phyloP scores from a whole-genome alignment of 1,140 invertebrate species.

The Macrotrachela quadricornifera region DNA sequence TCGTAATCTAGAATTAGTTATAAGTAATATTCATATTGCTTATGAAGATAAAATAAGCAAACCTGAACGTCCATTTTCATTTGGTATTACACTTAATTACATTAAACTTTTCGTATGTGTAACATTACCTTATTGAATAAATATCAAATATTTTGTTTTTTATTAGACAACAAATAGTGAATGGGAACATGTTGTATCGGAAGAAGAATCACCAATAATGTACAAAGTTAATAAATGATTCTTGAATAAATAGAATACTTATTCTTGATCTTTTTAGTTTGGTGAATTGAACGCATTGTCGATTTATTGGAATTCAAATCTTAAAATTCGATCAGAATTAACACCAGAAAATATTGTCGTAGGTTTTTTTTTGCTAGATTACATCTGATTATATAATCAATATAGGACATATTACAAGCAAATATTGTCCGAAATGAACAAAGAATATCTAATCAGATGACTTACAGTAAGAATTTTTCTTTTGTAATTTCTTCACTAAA shows the following conservation, averaged over 20 bases:
- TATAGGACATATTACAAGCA: no score
- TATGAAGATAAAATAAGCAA: constrained; percentile 72
- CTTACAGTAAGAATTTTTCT: not conserved
- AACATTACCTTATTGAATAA: no score
- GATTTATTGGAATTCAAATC: constrained; percentile 65
- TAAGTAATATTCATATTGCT: constrained; percentile 74
- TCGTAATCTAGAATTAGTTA: constrained; percentile 84
- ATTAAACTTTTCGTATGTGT: not conserved
- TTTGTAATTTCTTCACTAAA: not conserved
- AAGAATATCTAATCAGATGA: not conserved
- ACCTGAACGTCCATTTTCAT: constrained; percentile 56
- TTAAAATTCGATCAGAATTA: constrained; percentile 11
- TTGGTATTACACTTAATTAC: constrained; percentile 53
- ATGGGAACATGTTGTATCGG: no score
- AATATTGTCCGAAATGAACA: no score
- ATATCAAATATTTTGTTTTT: no score
- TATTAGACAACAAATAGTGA: no score
- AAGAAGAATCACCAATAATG: no score
- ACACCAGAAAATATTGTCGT: no score
- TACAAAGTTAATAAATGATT: no score
- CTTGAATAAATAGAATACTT: no score
- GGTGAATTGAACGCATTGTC: constrained; percentile 59
- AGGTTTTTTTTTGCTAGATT: no score
- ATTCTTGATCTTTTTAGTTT: constrained; percentile 42
- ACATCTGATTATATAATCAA: no score